Evolutionary conservation across 2,888 invertebrate genomes (phyloP), one percentile per base, ranked within the genome.

Genomic region (Ariolimax columbianus): DNA sequence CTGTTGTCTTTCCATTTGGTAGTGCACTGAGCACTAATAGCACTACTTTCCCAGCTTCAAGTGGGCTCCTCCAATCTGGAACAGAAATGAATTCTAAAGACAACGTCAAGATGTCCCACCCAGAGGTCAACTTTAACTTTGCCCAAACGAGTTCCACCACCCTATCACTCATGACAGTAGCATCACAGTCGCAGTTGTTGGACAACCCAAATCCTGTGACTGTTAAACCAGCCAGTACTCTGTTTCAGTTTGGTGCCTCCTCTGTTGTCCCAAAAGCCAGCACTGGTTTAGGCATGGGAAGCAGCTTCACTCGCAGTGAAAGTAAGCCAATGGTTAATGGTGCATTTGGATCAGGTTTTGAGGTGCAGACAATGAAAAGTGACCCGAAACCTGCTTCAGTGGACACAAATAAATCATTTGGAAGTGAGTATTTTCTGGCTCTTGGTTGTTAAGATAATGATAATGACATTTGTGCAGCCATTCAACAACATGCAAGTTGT

Each of bases 221-320:
- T 23, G 33, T 43, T 2, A 36, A 55, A 38, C 36, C 80, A 26
- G 36, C 66, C 30, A 80, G 38, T 36, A 59, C n/a, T 63, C 63
- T 51, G 40, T 84, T 86, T 66, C 82, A 84, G 82, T 86, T 86
- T 82, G 86, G 86, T 51, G 73, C 66, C 19, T 36, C 86, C 1
- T 59, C 73, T n/a, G 47, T 26, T 30, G 33, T 40, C 23, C 36
- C 68, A 19, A 30, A 59, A 17, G 33, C 33, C 38, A 33, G 51
- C 38, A n/a, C 33, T 63, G 82, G 83, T 23, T 55, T 84, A 11
- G 84, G 84, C 47, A 79, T 84, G 84, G 70, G 70, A 40, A 47
- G 33, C 30, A 84, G 68, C 30, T 33, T 70, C 2, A n/a, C n/a
- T 17, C 47, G 7, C 47, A 38, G 40, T 51, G 73, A 26, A 23